Evolutionary conservation across 2,888 invertebrate genomes (phyloP).

Genomic region (Tachina fera): DNA sequence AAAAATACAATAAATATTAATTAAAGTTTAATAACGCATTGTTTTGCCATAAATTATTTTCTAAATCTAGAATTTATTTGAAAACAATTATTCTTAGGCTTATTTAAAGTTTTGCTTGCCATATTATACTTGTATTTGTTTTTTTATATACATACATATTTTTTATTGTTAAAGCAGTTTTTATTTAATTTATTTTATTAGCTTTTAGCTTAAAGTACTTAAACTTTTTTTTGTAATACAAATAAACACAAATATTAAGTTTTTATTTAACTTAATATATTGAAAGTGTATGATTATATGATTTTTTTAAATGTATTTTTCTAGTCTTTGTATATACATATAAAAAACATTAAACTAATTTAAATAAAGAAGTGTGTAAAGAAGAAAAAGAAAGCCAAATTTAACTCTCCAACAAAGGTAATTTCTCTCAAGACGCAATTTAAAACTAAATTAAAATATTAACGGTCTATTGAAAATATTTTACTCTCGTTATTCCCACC

Average conservation of each 20-base stretch:
- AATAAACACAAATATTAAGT: conserved; percentile 17
- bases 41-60: conserved; percentile 11
- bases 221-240: conserved; percentile 15
- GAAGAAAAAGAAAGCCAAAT: not conserved
- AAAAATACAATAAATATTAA: conserved; percentile 14
- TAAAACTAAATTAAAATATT: not conserved
- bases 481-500: not conserved
- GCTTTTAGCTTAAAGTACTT: conserved; percentile 39
- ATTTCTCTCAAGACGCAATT: too few species aligned
- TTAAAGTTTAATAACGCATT: conserved; percentile 15
- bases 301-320: conserved; percentile 61
- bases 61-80: conserved; percentile 2
- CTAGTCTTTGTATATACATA: conserved; percentile 66
- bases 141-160: conserved; percentile 11
- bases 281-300: conserved; percentile 1
- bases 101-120: conserved; percentile 48
- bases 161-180: conserved; percentile 48
- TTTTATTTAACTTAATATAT: conserved; percentile 27
- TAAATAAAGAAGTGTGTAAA: conserved; percentile 59
- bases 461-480: not conserved
- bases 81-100: conserved; percentile 16
- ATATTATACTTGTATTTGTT: conserved; percentile 53
- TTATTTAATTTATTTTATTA: conserved; percentile 44
- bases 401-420: too few species aligned
- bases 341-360: conserved; percentile 39